A percentile compares a stretch with the other conserved stretches of the same genome.
phyloP scores from a whole-genome alignment of 1,140 invertebrate species.

The Brevipalpus yothersi region DNA sequence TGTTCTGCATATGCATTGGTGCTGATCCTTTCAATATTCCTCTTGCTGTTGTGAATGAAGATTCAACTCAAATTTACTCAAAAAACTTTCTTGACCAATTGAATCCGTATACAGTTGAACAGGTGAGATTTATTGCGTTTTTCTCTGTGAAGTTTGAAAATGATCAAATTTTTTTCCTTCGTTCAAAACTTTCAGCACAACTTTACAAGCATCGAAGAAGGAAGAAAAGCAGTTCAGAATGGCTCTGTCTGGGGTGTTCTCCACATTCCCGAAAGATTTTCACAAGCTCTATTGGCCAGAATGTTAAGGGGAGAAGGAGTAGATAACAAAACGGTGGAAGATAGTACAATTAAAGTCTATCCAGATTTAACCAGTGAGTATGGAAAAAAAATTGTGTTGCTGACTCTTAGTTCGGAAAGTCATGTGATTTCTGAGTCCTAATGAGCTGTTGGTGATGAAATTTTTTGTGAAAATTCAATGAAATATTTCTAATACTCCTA shows the following conservation, averaged over 20 bases:
- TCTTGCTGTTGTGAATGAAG: constrained; percentile 42
- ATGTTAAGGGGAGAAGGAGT: constrained; percentile 38
- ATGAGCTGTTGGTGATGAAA: too few relatives aligned
- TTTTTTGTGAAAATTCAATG: too few relatives aligned
- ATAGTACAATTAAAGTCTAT: too few relatives aligned
- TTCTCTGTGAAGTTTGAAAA: not conserved
- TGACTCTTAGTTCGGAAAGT: too few relatives aligned
- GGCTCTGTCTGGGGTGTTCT: constrained; percentile 61
- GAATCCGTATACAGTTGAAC: not conserved
- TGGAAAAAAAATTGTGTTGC: too few relatives aligned
- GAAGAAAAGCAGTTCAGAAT: constrained; percentile 36
- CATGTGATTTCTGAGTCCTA: too few relatives aligned
- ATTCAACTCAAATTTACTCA: constrained; percentile 7
- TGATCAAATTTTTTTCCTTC: not conserved
- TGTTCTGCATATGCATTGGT: too few relatives aligned
- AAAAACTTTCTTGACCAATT: constrained; percentile 1
- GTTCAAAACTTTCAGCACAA: constrained; percentile 34
- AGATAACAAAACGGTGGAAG: constrained; percentile 45
- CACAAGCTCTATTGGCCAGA: constrained; percentile 39
- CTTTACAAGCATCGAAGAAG: constrained; percentile 35
- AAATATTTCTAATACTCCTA: too few relatives aligned
- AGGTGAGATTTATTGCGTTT: too few relatives aligned
- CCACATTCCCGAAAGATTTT: constrained; percentile 61
- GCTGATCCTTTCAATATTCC: too few relatives aligned
- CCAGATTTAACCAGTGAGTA: constrained; percentile 30